Conservation (phyloP, 2,113 vertebrate genomes). For the Indicator maculatus region DNA sequence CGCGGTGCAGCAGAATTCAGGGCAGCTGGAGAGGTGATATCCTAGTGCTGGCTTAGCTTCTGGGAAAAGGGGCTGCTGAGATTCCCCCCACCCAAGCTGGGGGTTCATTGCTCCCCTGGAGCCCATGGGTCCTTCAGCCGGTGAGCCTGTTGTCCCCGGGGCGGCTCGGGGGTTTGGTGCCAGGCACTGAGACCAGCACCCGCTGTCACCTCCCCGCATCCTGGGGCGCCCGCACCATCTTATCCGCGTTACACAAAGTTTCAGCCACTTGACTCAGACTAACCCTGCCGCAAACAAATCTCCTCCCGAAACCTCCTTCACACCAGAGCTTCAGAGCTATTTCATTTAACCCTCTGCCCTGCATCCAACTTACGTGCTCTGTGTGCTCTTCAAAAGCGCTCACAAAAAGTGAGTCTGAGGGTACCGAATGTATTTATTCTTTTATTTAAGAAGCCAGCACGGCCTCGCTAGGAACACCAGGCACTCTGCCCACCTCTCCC, state of each 20-base stretch:
- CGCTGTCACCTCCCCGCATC: background rate
- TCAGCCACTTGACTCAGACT: background rate
- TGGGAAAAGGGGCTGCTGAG: background rate
- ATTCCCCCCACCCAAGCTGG: background rate
- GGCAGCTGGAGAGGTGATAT: fast-evolving
- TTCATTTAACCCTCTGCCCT: background rate
- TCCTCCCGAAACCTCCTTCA: background rate
- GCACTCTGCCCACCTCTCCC: background rate
- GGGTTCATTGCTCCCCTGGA: fast-evolving
- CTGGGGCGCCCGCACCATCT: background rate
- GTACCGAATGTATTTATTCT: background rate
- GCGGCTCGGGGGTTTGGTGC: background rate
- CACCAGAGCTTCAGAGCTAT: background rate
- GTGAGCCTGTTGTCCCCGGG: background rate
- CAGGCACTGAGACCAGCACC: background rate
- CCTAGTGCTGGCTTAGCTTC: background rate
- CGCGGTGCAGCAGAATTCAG: background rate
- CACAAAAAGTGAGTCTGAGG: fast-evolving
- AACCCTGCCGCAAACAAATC: background rate
- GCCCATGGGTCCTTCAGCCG: background rate
- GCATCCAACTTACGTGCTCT: background rate
- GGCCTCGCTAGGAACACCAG: background rate
- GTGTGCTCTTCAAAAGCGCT: background rate
- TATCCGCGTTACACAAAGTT: background rate
- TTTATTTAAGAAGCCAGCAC: background rate